Evolutionary conservation across 2,113 vertebrate genomes (phyloP).

Genomic region (Apteryx mantelli): DNA sequence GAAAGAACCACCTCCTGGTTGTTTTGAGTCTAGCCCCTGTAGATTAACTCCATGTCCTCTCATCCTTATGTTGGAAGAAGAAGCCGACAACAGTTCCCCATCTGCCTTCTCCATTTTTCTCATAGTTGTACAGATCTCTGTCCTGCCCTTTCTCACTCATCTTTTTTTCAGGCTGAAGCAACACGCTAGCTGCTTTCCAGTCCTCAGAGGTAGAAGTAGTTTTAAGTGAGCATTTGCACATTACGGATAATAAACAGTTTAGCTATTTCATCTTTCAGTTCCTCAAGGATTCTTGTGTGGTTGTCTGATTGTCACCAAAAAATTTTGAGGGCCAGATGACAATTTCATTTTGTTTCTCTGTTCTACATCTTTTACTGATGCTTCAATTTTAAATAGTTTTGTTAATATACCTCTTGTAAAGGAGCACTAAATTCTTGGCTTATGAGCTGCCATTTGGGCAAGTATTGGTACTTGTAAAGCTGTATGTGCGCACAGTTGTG

Average conservation of each 20-base stretch:
- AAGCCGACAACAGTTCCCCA: fast-evolving
- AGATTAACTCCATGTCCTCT: fast-evolving
- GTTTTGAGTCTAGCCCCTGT: neutral
- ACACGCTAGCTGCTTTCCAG: neutral
- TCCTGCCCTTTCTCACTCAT: neutral
- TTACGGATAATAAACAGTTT: neutral
- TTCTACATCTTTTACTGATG: neutral
- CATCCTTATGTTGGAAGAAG: neutral
- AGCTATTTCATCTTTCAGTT: neutral
- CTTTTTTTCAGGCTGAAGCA: neutral
- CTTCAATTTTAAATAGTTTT: neutral
- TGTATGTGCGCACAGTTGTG: no score
- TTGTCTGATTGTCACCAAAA: neutral
- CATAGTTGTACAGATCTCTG: no score
- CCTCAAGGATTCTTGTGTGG: neutral
- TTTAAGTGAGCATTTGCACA: neutral
- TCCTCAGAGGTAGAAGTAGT: neutral
- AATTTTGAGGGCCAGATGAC: neutral
- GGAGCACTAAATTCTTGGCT: neutral
- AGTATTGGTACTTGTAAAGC: fast-evolving
- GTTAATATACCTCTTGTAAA: neutral
- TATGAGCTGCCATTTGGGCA: neutral
- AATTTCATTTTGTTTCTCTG: neutral
- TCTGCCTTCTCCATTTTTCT: neutral
- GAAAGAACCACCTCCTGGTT: no score